These are phyloP conservation scores for Aleiodes sp. DNA, from an alignment of 1,140 invertebrate genomes.

Conservation along the genomic window DNA sequence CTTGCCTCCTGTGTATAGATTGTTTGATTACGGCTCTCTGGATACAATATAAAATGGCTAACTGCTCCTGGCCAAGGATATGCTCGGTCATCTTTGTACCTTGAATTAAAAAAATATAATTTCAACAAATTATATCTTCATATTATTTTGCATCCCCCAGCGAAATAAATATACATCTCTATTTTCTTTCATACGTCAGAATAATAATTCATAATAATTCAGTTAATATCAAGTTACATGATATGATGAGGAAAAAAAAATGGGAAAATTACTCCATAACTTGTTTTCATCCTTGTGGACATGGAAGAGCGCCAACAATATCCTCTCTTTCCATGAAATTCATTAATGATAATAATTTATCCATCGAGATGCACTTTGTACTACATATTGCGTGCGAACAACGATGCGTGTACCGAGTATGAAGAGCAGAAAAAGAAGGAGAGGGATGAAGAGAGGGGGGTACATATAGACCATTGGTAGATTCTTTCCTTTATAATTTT, in stretches of 20 bases:
- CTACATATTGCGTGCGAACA: conserved; percentile 16
- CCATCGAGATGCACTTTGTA: conserved; percentile 25
- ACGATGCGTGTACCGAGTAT: not conserved
- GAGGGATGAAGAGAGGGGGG: not conserved
- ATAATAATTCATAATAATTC: too few species aligned
- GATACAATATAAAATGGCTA: conserved; percentile 77
- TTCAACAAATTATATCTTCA: conserved; percentile 7
- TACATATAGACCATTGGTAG: not conserved
- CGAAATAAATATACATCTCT: too few species aligned
- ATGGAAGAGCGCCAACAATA: too few species aligned
- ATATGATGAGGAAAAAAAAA: too few species aligned
- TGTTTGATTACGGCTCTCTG: conserved; percentile 81
- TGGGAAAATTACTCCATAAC: too few species aligned
- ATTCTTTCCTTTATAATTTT: conserved; percentile 6
- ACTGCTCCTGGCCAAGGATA: conserved; percentile 77
- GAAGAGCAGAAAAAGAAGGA: conserved; percentile 21
- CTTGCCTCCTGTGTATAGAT: conserved; percentile 75
- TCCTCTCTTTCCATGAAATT: too few species aligned
- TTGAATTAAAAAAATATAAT: conserved; percentile 59
- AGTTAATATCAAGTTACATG: too few species aligned
- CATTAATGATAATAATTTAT: conserved; percentile 1
- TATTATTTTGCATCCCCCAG: not conserved
- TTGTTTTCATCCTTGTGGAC: too few species aligned
- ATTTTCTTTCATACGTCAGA: too few species aligned
- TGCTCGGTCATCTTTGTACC: conserved; percentile 79